Percentiles rank a stretch among this genome's conserved stretches.
phyloP scores from a whole-genome alignment of 1,140 invertebrate species.

The Hyles vespertilio region DNA sequence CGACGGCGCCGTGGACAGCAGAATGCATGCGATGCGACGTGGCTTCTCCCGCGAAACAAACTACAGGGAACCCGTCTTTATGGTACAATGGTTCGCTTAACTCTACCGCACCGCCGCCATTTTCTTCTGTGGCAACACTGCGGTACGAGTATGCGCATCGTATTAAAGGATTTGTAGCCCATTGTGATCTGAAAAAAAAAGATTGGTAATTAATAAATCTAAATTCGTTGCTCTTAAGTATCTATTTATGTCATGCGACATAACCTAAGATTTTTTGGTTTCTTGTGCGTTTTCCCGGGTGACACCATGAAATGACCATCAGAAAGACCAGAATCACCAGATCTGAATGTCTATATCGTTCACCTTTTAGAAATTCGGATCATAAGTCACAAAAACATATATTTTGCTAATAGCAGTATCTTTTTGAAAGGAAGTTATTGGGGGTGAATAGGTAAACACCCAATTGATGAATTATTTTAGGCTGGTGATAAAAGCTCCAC shows the following conservation, averaged over 20 bases:
- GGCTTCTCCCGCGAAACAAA: conserved; percentile 86
- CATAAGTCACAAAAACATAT: too few relatives aligned
- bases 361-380: too few relatives aligned
- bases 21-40: conserved; percentile 82
- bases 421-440: too few relatives aligned
- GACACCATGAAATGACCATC: too few relatives aligned
- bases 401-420: too few relatives aligned
- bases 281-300: too few relatives aligned
- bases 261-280: too few relatives aligned
- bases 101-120: conserved; percentile 65
- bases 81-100: conserved; percentile 77
- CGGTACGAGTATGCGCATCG: conserved; percentile 84
- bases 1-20: conserved; percentile 88
- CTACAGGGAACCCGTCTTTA: conserved; percentile 66
- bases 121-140: conserved; percentile 76
- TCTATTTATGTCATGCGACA: background rate
- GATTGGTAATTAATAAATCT: background rate
- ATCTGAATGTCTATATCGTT: too few relatives aligned
- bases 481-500: too few relatives aligned
- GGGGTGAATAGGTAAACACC: too few relatives aligned
- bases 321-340: too few relatives aligned
- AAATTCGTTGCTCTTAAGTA: background rate
- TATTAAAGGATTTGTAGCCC: conserved; percentile 81
- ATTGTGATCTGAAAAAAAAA: conserved; percentile 77
- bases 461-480: too few relatives aligned